Percentiles rank a stretch among this genome's conserved stretches.
These are phyloP conservation scores for Cotesia vestalis DNA, from an alignment of 1,140 invertebrate species.

Conservation along the genomic window DNA sequence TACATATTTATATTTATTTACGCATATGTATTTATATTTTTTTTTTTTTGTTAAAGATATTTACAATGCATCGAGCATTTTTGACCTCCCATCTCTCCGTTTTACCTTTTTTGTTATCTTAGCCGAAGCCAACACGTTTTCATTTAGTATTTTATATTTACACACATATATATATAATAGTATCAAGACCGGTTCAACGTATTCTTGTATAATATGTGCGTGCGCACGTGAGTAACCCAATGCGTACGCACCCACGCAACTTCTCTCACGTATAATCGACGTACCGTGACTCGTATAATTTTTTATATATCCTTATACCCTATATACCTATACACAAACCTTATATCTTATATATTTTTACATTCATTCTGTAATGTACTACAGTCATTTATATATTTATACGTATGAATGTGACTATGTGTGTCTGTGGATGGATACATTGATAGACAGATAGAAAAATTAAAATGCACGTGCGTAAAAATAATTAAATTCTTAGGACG, in stretches of 20 bases:
- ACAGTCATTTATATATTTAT: not conserved
- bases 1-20: too few species aligned
- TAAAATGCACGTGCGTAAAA: slow-evolving; percentile 11
- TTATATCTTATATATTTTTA: too few species aligned
- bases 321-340: too few species aligned
- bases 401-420: too few species aligned
- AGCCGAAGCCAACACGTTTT: too few species aligned
- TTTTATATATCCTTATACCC: not conserved
- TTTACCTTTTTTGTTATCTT: too few species aligned
- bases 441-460: not conserved
- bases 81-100: too few species aligned
- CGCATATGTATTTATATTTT: too few species aligned
- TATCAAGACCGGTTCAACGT: slow-evolving; percentile 17
- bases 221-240: slow-evolving; percentile 1
- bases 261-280: slow-evolving; percentile 23
- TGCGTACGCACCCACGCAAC: slow-evolving; percentile 28
- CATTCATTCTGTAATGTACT: not conserved
- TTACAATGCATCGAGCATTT: too few species aligned
- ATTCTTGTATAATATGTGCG: slow-evolving; percentile 5
- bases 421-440: not conserved
- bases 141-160: not conserved
- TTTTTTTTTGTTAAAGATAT: too few species aligned
- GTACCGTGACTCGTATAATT: slow-evolving; percentile 25
- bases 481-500: slow-evolving; percentile 18
- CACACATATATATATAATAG: not conserved